phyloP scores from a whole-genome alignment of 2,888 invertebrate species.

The Syritta pipiens region DNA sequence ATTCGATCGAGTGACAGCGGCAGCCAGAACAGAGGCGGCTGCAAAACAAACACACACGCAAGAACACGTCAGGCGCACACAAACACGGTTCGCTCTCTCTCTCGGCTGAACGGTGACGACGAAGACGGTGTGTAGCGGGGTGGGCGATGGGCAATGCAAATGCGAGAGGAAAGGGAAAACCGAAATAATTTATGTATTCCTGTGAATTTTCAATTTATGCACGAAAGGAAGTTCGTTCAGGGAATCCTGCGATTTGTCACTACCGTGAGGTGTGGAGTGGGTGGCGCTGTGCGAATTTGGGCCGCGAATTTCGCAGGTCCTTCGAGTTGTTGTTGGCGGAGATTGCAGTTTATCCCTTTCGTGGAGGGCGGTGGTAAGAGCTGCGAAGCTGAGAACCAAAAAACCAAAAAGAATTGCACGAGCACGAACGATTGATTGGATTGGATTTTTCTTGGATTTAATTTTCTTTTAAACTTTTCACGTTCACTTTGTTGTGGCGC shows the following conservation, averaged over 20 bases:
- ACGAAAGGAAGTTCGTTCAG: slow-evolving; percentile 15
- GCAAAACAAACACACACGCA: slow-evolving; percentile 16
- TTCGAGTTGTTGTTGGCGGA: too few species aligned
- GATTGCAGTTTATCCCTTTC: too few species aligned
- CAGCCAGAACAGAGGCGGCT: too few species aligned
- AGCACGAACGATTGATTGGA: too few species aligned
- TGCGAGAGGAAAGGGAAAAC: slow-evolving; percentile 31
- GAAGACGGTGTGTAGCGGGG: not conserved
- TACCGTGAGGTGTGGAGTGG: not conserved
- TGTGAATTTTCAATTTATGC: slow-evolving; percentile 23
- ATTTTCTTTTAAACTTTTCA: too few species aligned
- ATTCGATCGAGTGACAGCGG: slow-evolving; percentile 30
- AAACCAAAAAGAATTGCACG: too few species aligned
- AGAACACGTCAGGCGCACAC: not conserved
- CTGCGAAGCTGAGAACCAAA: too few species aligned
- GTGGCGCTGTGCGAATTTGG: not conserved
- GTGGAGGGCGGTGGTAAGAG: not conserved
- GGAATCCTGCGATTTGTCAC: slow-evolving; percentile 7
- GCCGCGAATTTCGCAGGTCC: not conserved
- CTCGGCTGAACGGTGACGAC: too few species aligned
- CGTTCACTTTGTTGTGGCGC: slow-evolving; percentile 48
- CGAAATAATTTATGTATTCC: slow-evolving; percentile 36
- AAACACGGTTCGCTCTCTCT: not conserved
- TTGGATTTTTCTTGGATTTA: too few species aligned
- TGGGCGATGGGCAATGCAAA: slow-evolving; percentile 26